Base-by-base conservation (phyloP, 2,113 vertebrate species). In the Calyptommatus sinebrachiatus region DNA sequence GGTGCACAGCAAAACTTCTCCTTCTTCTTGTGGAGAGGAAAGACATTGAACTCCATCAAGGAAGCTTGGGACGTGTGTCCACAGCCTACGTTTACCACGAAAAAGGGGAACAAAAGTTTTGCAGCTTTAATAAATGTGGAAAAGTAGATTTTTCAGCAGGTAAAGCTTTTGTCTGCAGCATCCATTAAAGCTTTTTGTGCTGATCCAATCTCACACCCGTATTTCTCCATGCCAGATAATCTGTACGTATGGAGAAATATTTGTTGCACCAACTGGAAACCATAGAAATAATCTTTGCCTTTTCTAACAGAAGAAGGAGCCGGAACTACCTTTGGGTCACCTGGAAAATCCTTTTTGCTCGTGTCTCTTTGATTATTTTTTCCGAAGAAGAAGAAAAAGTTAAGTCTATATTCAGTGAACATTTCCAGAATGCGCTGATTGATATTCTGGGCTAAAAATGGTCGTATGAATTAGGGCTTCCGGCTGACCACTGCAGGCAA, bases 371-470 rank as follows among this genome's bases (percentile, higher is more conserved):
- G 29, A 45, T 11, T 69, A 71, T 61, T 68, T 29, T 78, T 66
- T 65, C 67, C 21, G 79, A 65, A 69, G 22, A 78, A 67, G 60
- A 77, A 57, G 53, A 11, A 78, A 26, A 26, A 76, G 74, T 29
- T 26, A 66, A 4, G 24, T 69, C 65, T 24, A 46, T 12, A 29
- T 68, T 67, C 71, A 81, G 24, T 74, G 68, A 81, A 75, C n/a
- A 75, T 81, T 81, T 81, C 72, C 50, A 75, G 65, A 61, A 61
- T 61, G n/a, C 29, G 69, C 69, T 81, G 79, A 81, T 81, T 81
- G 35, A 61, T 81, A 48, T 62, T 48, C 73, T 11, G 20, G 62
- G 48, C 73, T 68, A 76, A 81, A 79, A 70, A 45, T 81, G 72
- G 28, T 35, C 29, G 14, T 62, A 48, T 74, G 63, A 79, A 72